These are phyloP conservation scores for Orthochromis indermauri DNA, from an alignment of 2,113 vertebrate species.

Conservation along the genomic window DNA sequence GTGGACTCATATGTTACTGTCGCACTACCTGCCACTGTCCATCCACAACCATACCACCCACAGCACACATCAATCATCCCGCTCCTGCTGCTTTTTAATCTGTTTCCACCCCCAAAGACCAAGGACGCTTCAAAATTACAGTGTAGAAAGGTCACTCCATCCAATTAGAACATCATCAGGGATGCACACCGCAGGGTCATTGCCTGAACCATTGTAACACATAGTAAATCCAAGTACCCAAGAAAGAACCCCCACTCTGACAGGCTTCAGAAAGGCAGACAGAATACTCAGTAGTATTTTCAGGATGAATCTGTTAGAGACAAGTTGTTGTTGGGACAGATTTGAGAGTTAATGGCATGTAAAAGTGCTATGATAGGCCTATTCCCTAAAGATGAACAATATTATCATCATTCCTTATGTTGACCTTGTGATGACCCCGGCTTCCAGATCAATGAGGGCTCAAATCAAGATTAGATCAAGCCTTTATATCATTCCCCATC, in stretches of 20 bases:
- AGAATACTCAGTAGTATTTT: not conserved
- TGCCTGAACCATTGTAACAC: constrained; percentile 7
- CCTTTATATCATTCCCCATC: not conserved
- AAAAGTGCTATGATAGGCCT: not conserved
- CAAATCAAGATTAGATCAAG: constrained; percentile 53
- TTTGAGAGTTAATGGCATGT: constrained; percentile 28
- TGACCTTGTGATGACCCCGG: constrained; percentile 48
- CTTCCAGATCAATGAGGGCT: constrained; percentile 54
- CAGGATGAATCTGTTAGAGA: not conserved
- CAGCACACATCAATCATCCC: constrained; percentile 53
- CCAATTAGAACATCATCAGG: constrained; percentile 67
- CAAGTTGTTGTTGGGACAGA: not conserved
- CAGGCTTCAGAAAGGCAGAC: not conserved
- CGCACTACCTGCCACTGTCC: constrained; percentile 49
- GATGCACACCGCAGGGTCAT: constrained; percentile 42
- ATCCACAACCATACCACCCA: constrained; percentile 19
- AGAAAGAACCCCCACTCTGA: not conserved
- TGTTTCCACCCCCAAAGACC: constrained; percentile 34
- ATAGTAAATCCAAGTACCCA: constrained; percentile 31
- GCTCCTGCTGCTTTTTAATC: constrained; percentile 60
- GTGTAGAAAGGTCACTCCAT: constrained; percentile 62
- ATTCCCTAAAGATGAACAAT: constrained; percentile 25
- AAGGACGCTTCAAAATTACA: constrained; percentile 52
- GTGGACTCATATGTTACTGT: constrained; percentile 51
- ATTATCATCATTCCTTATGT: constrained; percentile 36